Percentiles rank a stretch among this genome's conserved stretches.
Conservation (phyloP, 2,797 vertebrate genomes). For the Clarias pachynema region DNA sequence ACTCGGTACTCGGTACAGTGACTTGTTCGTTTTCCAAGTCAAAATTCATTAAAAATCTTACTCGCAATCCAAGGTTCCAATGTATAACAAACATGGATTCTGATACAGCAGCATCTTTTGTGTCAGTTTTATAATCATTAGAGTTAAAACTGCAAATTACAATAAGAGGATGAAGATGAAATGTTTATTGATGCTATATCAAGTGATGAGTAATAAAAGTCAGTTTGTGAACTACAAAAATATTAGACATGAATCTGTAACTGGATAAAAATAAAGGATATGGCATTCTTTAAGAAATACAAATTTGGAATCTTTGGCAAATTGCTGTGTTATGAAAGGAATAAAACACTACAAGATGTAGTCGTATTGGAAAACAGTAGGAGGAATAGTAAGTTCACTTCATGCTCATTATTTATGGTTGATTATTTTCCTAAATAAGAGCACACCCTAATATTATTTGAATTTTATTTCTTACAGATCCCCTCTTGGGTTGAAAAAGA, state of each 20-base stretch:
- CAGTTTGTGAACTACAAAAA: background rate
- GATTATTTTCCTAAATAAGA: background rate
- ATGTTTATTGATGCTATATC: background rate
- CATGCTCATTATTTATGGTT: background rate
- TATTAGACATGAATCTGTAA: background rate
- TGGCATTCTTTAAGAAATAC: background rate
- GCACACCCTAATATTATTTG: background rate
- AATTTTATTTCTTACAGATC: background rate
- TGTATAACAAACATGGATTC: background rate
- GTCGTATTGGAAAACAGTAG: background rate
- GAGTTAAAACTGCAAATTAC: background rate
- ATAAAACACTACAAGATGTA: background rate
- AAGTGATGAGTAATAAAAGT: background rate
- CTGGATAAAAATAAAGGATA: background rate
- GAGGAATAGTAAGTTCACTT: background rate
- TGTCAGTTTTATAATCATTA: background rate
- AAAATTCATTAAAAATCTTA: too few relatives aligned
- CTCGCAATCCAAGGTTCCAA: too few relatives aligned
- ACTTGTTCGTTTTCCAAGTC: too few relatives aligned
- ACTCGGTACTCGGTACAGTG: too few relatives aligned
- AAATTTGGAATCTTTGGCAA: background rate
- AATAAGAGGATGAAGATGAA: background rate
- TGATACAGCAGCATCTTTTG: background rate
- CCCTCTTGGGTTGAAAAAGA: background rate
- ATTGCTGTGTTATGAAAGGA: background rate